Evolutionary conservation across 1,140 invertebrate genomes (phyloP).

Genomic region (Trachelipus rathkii): DNA sequence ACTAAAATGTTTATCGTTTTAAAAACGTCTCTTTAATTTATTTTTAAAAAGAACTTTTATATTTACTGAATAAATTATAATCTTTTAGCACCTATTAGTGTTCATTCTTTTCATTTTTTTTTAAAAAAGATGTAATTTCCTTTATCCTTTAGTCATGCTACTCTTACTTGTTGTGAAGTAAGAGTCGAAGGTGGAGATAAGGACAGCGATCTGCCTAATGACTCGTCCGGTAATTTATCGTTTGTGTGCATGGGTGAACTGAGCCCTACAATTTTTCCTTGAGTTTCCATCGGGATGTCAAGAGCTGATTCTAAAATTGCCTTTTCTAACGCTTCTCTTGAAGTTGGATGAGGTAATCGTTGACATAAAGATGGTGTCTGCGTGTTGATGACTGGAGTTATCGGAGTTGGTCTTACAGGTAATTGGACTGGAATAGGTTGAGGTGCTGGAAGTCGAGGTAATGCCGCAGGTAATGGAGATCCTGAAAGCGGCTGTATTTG

Average conservation of each 20-base stretch:
- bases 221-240: background rate
- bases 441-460: constrained; percentile 18
- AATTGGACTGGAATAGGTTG: constrained; percentile 29
- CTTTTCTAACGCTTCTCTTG: background rate
- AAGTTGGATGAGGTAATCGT: background rate
- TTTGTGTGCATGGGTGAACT: background rate
- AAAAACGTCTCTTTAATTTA: background rate
- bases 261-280: background rate
- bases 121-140: too few relatives aligned
- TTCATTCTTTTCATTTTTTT: background rate
- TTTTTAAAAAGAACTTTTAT: background rate
- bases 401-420: constrained; percentile 8
- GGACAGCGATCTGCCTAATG: background rate
- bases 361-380: background rate
- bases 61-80: too few relatives aligned
- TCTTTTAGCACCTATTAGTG: background rate
- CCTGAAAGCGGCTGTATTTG: constrained; percentile 24
- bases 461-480: constrained; percentile 5
- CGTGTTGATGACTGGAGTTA: background rate
- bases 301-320: background rate
- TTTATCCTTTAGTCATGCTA: background rate
- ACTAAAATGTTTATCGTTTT: background rate
- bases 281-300: background rate
- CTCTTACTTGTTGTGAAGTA: background rate
- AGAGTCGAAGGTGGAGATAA: background rate